These are phyloP conservation scores for Benitochromis conjunctus DNA, from an alignment of 2,113 vertebrate species.

Conservation along the genomic window DNA sequence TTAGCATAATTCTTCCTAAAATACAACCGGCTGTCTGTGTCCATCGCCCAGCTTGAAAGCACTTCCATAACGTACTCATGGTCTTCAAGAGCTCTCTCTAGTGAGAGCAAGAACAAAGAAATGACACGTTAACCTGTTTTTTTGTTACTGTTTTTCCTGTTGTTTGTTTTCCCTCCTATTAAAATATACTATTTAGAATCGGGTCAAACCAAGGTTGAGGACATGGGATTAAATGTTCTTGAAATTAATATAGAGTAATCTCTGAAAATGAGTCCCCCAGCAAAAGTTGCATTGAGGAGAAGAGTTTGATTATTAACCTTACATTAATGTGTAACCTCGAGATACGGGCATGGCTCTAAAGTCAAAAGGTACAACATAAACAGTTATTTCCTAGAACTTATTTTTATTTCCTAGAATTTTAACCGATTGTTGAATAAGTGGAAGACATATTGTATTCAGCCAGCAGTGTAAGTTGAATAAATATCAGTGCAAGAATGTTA, in stretches of 20 bases:
- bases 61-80: constrained; percentile 91
- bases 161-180: neutral
- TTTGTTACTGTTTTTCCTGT: neutral
- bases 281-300: neutral
- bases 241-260: neutral
- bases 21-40: constrained; percentile 87
- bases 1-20: constrained; percentile 98
- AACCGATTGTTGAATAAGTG: constrained; percentile 18
- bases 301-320: constrained; percentile 59
- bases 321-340: constrained; percentile 49
- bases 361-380: constrained; percentile 9
- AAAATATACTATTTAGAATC: neutral
- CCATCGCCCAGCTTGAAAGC: constrained; percentile 86
- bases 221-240: neutral
- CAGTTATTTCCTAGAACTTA: constrained; percentile 30
- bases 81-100: constrained; percentile 94
- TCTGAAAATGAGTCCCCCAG: neutral
- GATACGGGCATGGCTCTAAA: neutral
- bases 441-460: neutral
- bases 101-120: constrained; percentile 27
- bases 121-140: neutral
- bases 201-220: neutral
- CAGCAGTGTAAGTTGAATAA: neutral
- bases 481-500: neutral
- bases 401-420: neutral